These are phyloP conservation scores for Oxyura jamaicensis DNA, from an alignment of 2,113 vertebrate species.

Conservation along the genomic window DNA sequence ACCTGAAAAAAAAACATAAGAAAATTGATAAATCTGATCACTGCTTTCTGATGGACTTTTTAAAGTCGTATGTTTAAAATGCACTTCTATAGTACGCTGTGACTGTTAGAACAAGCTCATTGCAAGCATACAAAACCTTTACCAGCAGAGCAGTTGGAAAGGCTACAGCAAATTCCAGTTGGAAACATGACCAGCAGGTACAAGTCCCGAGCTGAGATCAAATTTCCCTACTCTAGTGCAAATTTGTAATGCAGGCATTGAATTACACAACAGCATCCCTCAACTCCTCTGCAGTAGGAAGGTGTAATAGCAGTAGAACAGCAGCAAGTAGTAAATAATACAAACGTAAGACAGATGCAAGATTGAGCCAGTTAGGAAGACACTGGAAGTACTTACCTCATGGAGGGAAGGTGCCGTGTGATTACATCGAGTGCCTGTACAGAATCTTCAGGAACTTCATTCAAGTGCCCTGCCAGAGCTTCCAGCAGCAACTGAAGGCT, in stretches of 20 bases:
- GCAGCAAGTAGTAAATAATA: not conserved
- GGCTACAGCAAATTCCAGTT: not conserved
- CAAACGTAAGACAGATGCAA: not conserved
- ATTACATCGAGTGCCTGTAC: slow-evolving; percentile 98
- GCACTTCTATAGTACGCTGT: not conserved
- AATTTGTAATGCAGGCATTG: slow-evolving; percentile 35
- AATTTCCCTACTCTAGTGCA: slow-evolving; percentile 51
- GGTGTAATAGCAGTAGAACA: not conserved
- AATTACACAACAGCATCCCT: slow-evolving; percentile 23
- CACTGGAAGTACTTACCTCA: slow-evolving; percentile 83
- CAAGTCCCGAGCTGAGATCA: slow-evolving; percentile 17
- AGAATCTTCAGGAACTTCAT: slow-evolving; percentile 96
- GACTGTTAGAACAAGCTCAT: not conserved
- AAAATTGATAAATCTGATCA: not conserved
- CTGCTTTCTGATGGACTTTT: not conserved
- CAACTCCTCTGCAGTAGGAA: not conserved
- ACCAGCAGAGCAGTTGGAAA: not conserved
- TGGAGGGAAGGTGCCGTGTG: slow-evolving; percentile 96
- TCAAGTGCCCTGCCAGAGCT: slow-evolving; percentile 93
- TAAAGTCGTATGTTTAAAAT: not conserved
- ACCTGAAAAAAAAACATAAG: slow-evolving; percentile 75
- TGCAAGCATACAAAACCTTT: not conserved
- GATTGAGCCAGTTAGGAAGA: not conserved
- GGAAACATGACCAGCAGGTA: slow-evolving; percentile 55
- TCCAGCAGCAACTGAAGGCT: slow-evolving; percentile 97